A percentile compares a stretch with the other conserved stretches of the same genome.
Conservation (phyloP, 2,797 vertebrate genomes). For the Argya squamiceps region DNA sequence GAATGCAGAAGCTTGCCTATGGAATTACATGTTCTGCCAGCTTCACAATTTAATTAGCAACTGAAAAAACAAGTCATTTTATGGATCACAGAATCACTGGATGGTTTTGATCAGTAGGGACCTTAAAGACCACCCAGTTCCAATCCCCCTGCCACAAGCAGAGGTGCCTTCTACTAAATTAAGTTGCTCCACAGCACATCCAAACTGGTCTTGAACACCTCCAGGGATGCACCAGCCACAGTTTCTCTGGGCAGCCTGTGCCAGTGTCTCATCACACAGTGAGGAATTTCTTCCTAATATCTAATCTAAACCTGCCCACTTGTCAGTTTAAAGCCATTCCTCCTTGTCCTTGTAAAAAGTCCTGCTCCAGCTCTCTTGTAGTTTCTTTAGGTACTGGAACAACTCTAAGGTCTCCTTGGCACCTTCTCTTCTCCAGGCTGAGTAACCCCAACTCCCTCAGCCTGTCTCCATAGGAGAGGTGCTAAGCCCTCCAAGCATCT, state of each 20-base stretch:
- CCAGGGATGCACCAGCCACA: background rate
- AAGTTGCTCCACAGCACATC: background rate
- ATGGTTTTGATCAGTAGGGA: background rate
- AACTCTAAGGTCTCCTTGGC: background rate
- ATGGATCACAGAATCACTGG: background rate
- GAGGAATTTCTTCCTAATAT: background rate
- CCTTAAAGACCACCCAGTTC: background rate
- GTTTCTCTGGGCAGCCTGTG: background rate
- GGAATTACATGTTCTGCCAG: background rate
- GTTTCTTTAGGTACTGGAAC: background rate
- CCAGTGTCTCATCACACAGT: background rate
- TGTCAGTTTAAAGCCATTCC: background rate
- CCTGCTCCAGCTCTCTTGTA: background rate
- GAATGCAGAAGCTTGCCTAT: background rate
- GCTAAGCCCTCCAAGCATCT: background rate
- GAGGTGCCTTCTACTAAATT: background rate
- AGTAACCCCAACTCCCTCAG: background rate
- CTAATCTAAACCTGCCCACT: background rate
- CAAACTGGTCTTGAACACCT: background rate
- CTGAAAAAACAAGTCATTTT: background rate
- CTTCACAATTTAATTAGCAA: background rate
- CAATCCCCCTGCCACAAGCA: background rate
- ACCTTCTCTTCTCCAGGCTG: background rate
- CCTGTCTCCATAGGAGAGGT: background rate
- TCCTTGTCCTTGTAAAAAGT: background rate